A percentile compares a stretch with the other conserved stretches of the same genome.
These are phyloP conservation scores for Prinia subflava DNA, from an alignment of 2,113 vertebrate genomes.

Conservation along the genomic window DNA sequence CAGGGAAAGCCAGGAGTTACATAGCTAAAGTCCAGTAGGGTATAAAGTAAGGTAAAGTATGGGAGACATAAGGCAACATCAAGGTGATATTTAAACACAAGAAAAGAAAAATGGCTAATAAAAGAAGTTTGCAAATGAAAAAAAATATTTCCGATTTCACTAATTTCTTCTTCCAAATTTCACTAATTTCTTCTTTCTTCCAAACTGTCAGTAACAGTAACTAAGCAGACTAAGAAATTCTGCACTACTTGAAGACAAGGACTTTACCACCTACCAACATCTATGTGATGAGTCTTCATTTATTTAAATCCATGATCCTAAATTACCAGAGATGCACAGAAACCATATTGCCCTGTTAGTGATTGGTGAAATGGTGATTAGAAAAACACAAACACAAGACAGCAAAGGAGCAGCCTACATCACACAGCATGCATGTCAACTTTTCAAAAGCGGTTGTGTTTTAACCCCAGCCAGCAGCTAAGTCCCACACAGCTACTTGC, in stretches of 20 bases:
- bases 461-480: background rate
- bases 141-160: background rate
- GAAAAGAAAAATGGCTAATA: background rate
- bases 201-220: background rate
- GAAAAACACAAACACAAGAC: background rate
- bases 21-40: conserved; percentile 26
- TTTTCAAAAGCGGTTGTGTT: conserved; percentile 6
- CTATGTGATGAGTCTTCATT: background rate
- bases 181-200: background rate
- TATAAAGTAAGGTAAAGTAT: background rate
- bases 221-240: background rate
- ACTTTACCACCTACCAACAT: background rate
- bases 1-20: background rate
- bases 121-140: background rate
- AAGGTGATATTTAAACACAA: background rate
- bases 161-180: background rate
- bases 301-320: background rate
- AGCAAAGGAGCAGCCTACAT: background rate
- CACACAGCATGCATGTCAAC: background rate
- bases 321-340: background rate
- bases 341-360: background rate
- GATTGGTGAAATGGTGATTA: background rate
- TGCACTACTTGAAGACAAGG: background rate
- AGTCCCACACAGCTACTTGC: background rate
- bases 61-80: background rate